Conservation (phyloP, 2,888 invertebrate species). For the Oxyteleia sp. region DNA sequence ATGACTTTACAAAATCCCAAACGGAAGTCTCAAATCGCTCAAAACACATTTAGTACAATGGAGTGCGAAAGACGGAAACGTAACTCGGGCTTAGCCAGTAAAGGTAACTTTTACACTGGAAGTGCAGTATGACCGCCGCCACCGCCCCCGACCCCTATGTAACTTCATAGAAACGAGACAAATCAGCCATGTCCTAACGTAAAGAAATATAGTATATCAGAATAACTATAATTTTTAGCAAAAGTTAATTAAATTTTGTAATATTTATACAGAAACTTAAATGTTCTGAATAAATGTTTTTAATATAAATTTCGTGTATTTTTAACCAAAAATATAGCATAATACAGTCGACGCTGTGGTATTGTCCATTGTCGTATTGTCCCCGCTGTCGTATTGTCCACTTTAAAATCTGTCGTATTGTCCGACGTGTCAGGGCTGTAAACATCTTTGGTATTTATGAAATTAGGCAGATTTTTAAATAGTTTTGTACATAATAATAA, state of each 20-base stretch:
- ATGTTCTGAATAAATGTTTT: too few species aligned
- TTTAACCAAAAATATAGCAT: too few species aligned
- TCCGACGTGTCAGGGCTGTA: too few species aligned
- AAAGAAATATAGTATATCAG: constrained; percentile 11
- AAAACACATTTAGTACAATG: constrained; percentile 86
- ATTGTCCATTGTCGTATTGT: too few species aligned
- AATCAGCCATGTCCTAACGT: constrained; percentile 15
- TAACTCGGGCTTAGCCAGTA: constrained; percentile 78
- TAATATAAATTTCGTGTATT: too few species aligned
- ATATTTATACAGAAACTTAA: neutral
- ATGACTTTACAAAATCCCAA: constrained; percentile 87
- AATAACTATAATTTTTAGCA: constrained; percentile 21
- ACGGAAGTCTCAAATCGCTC: constrained; percentile 85
- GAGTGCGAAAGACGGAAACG: constrained; percentile 85
- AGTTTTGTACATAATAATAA: too few species aligned
- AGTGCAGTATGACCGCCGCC: constrained; percentile 87
- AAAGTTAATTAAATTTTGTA: constrained; percentile 17
- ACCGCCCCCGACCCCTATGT: constrained; percentile 85
- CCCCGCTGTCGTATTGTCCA: too few species aligned
- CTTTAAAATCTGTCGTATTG: too few species aligned
- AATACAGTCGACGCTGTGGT: too few species aligned
- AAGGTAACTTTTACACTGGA: constrained; percentile 84
- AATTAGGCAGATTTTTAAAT: too few species aligned
- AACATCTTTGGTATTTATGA: too few species aligned
- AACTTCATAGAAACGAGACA: constrained; percentile 85